Percentiles rank a stretch among this genome's conserved stretches.
phyloP scores from a whole-genome alignment of 1,140 invertebrate species.

The Apocrypta bakeri region DNA sequence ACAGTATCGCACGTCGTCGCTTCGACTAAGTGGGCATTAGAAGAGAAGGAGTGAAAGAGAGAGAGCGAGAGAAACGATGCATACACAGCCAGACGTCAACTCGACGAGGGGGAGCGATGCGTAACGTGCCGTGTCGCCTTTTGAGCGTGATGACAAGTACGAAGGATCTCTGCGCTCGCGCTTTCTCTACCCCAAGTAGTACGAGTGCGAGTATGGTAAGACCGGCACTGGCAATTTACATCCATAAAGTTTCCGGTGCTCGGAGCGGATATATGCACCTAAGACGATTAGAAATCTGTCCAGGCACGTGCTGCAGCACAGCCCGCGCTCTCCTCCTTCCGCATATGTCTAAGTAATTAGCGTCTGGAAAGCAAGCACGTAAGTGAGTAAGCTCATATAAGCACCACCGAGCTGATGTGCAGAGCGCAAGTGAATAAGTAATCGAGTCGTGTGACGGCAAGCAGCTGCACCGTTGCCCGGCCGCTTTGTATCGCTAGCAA shows the following conservation, averaged over 20 bases:
- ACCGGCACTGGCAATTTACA: neutral
- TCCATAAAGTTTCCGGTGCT: neutral
- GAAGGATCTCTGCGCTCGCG: neutral
- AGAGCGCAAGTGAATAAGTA: slow-evolving; percentile 35
- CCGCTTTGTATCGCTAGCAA: neutral
- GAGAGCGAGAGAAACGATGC: neutral
- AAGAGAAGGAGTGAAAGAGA: no score
- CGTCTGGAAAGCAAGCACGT: slow-evolving; percentile 3
- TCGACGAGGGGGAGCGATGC: neutral
- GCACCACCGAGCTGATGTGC: neutral
- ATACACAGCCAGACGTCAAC: neutral
- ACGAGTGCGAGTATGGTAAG: no score
- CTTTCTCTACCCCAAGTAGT: no score
- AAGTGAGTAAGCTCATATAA: slow-evolving; percentile 5
- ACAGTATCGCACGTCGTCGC: neutral
- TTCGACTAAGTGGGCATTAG: no score
- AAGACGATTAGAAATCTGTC: slow-evolving; percentile 34
- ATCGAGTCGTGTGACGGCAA: neutral
- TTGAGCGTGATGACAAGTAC: neutral
- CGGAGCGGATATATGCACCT: neutral
- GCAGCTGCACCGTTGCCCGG: slow-evolving; percentile 1
- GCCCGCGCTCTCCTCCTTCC: neutral
- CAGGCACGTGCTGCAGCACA: neutral
- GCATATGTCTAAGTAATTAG: slow-evolving; percentile 20
- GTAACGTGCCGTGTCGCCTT: no score